Conservation (phyloP, 2,888 invertebrate species). For the Cephus pulcher region DNA sequence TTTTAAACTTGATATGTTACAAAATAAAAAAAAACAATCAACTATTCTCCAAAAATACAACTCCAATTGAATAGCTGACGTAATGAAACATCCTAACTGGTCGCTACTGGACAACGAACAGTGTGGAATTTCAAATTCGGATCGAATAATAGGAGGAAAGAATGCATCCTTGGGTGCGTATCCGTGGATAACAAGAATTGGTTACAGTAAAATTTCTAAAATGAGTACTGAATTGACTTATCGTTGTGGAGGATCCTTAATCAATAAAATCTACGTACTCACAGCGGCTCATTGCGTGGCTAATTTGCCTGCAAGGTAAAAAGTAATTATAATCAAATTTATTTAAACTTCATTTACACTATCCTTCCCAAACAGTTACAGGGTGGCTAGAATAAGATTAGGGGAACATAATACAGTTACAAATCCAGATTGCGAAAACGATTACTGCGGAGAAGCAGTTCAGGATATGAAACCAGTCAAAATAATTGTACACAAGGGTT, state of each 20-base stretch:
- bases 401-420: slow-evolving; percentile 59
- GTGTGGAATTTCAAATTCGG: slow-evolving; percentile 71
- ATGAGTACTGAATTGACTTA: slow-evolving; percentile 28
- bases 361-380: slow-evolving; percentile 29
- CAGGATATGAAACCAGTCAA: slow-evolving; percentile 53
- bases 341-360: not conserved
- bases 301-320: slow-evolving; percentile 40
- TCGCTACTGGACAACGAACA: slow-evolving; percentile 64
- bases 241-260: slow-evolving; percentile 64
- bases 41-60: slow-evolving; percentile 7
- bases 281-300: slow-evolving; percentile 66
- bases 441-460: slow-evolving; percentile 52
- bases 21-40: not conserved
- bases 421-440: slow-evolving; percentile 51
- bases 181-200: slow-evolving; percentile 74
- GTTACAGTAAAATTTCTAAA: slow-evolving; percentile 64
- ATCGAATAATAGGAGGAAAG: slow-evolving; percentile 74
- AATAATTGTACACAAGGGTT: slow-evolving; percentile 51
- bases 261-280: slow-evolving; percentile 60
- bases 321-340: not conserved
- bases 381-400: slow-evolving; percentile 44
- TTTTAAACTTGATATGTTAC: not conserved
- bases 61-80: slow-evolving; percentile 23
- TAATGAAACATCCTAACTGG: slow-evolving; percentile 68
- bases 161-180: slow-evolving; percentile 73